Base-by-base conservation (phyloP, 2,888 invertebrate species). In the Lithophane leautieri region DNA sequence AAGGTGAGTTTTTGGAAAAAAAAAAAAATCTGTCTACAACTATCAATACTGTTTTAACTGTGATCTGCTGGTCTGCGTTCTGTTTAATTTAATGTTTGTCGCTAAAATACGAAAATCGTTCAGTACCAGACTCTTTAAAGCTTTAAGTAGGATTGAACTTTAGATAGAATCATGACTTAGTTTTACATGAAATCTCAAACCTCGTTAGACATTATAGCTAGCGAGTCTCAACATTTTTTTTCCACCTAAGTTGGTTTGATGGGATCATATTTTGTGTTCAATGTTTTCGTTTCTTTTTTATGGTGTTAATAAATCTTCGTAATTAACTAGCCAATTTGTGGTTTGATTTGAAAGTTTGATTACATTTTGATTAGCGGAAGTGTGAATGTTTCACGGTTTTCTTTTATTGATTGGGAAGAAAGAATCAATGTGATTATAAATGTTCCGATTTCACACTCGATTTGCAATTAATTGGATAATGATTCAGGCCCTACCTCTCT, bases 261-360 rank as follows among this genome's bases (percentile, higher is more conserved):
- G 52, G 19, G 60, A 62, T 76, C 65, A 71, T 71, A 85, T 70
- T 87, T 78, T 70, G 65, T 67, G 60, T 70, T 74, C 65, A 70
- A 74, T 70, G 28, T 69, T 77, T 73, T 56, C 34, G 66, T 85
- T 87, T 82, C 77, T 79, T 78, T 81, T 86, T 86, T 73, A 84
- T 81, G 54, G 54, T 40, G 60, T 66, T 61, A 62, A 85, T 83
- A 83, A 83, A 83, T 85, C 82, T 69, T 77, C 47, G 25, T 77
- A 77, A 73, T 77, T 73, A 85, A 83, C 77, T 11, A 68, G 71
- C 61, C 44, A n/a, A 62, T 58, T 42, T 70, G 56, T 34, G 56
- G 61, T 85, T 70, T 50, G 70, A 81, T 77, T 72, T 69, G 77
- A 83, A 77, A 81, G 77, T 81, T 85, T 66, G 69, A 85, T 81